Evolutionary conservation across 2,888 invertebrate species (phyloP).

Genomic region (Heliconius erato): DNA sequence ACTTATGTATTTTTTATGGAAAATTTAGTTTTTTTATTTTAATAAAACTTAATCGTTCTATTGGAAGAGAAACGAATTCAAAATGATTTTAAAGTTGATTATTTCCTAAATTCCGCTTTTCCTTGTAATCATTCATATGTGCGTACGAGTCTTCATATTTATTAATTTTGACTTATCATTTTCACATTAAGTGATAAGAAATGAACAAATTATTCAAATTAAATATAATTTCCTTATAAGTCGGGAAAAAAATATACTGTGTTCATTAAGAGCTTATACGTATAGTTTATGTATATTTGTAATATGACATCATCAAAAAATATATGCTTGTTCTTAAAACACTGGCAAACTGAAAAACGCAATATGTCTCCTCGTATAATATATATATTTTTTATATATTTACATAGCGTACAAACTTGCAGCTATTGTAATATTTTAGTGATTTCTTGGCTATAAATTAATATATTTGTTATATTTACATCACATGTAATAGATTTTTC

Average conservation of each 20-base stretch:
- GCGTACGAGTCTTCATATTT: no score
- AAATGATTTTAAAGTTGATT: neutral
- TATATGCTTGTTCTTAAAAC: neutral
- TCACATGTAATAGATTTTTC: neutral
- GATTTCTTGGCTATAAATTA: neutral
- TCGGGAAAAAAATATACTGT: no score
- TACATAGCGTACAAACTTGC: neutral
- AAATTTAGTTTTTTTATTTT: neutral
- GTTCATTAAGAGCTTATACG: no score
- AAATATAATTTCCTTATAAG: no score
- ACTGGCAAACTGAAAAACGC: neutral
- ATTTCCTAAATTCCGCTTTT: neutral
- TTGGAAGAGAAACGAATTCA: neutral
- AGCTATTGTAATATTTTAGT: neutral
- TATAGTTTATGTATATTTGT: neutral
- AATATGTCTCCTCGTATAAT: neutral
- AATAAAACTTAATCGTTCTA: neutral
- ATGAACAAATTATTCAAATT: no score
- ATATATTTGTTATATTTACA: neutral
- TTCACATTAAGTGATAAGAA: no score
- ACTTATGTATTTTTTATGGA: constrained; percentile 7
- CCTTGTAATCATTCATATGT: no score
- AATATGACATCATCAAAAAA: neutral
- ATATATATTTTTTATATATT: neutral
- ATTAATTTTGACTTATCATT: no score